phyloP scores from a whole-genome alignment of 2,113 vertebrate species.

The Perognathus longimembris region DNA sequence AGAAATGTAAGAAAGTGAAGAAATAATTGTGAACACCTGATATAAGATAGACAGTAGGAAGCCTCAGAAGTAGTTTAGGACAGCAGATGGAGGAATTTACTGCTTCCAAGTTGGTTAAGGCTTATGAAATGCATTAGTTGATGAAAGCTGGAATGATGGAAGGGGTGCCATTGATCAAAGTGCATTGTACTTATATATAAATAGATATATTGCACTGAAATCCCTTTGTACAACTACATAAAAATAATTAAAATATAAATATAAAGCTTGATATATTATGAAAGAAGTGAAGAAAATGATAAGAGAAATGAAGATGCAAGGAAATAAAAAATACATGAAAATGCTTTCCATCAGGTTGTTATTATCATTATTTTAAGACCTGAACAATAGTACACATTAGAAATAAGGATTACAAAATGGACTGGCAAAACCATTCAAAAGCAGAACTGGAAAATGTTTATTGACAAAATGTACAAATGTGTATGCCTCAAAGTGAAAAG shows the following conservation, averaged over 20 bases:
- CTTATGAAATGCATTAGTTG: neutral
- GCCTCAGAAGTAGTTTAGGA: neutral
- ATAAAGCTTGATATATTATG: neutral
- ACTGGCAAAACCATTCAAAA: neutral
- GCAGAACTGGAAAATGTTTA: neutral
- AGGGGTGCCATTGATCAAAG: too few species aligned
- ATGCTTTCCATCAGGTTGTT: too few species aligned
- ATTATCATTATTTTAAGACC: neutral
- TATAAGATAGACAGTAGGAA: neutral
- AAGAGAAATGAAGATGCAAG: neutral
- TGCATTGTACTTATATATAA: too few species aligned
- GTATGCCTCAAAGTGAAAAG: neutral
- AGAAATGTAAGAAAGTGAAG: neutral
- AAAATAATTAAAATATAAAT: neutral
- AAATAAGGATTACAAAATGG: neutral
- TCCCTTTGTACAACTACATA: too few species aligned
- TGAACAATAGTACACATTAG: neutral
- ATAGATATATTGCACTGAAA: too few species aligned
- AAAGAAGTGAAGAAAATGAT: neutral
- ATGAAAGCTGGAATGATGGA: too few species aligned
- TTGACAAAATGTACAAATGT: neutral
- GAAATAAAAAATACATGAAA: neutral
- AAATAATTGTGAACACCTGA: neutral
- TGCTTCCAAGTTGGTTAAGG: neutral
- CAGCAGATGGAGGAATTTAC: neutral